Evolutionary conservation across 2,113 vertebrate genomes (phyloP), one percentile per base, ranked within the genome.

Genomic region (Mustela nigripes): DNA sequence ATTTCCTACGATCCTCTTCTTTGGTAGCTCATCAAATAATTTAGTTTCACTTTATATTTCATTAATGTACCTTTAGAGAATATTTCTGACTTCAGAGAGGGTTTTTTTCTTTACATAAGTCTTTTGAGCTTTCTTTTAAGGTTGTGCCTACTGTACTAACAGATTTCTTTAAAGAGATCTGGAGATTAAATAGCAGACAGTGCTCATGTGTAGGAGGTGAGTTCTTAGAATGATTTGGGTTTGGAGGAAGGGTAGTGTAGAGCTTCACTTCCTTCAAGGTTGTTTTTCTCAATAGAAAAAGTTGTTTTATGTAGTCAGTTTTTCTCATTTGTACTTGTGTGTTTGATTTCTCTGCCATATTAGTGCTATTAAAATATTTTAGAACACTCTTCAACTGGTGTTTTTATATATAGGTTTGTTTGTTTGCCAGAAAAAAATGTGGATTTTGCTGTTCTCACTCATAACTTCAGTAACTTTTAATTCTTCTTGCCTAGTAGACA

Each of bases 141-240:
- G 53, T 88, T 96, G 18, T 94, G 33, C 60, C 78, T 97, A 22
- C 39, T 69, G 18, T 16, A 76, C 82, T 78, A 58, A 62, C 18
- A 93, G 24, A 73, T 96, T 94, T 96, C 85, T 94, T 33, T 95
- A 93, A 91, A 86, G 67, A 90, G 89, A 97, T 97, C 56, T 95
- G 82, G 62, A 97, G 96, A 96, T 96, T 96, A 96, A 96, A 69
- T 89, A 90, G 94, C 86, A 97, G 96, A 83, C 22, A 39, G 48
- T 79, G 31, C 48, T 96, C 14, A 45, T 69, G 91, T 94, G 96
- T 97, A 92, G 96, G 97, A 96, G 95, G 89, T 94, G 84, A 96
- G 28, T 94, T 98, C 92, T 95, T 96, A 98, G 94, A 97, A 97
- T 95, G 85, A 96, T 86, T 86, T 94, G 82, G 62, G 60, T 93